Evolutionary conservation across 2,797 vertebrate species (phyloP).

Genomic region (Hydrocynus forskahlii): DNA sequence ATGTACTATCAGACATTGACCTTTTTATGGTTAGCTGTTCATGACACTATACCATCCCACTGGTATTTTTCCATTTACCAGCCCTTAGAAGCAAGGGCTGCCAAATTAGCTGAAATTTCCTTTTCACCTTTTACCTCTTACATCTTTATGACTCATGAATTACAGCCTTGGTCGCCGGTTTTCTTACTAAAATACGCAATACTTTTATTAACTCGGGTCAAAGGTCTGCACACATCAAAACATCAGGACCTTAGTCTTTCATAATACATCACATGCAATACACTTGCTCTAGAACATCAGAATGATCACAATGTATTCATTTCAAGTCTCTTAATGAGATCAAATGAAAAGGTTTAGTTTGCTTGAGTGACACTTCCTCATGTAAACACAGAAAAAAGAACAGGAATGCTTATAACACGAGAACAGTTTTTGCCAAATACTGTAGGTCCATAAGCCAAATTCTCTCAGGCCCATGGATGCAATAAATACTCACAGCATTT

Average conservation of each 20-base stretch:
- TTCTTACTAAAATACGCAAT: slow-evolving; percentile 38
- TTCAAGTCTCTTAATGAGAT: background rate
- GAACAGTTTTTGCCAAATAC: background rate
- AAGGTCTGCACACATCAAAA: slow-evolving; percentile 45
- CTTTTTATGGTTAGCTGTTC: background rate
- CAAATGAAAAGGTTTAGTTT: background rate
- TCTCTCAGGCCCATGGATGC: slow-evolving; percentile 7
- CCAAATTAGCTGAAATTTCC: background rate
- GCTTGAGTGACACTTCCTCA: background rate
- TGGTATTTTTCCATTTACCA: background rate
- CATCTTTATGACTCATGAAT: background rate
- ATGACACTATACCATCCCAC: background rate
- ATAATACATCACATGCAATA: slow-evolving; percentile 61
- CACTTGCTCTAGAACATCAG: slow-evolving; percentile 34
- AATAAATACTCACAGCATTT: slow-evolving; percentile 63
- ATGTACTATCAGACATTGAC: background rate
- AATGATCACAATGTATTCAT: slow-evolving; percentile 3
- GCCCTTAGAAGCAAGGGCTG: background rate
- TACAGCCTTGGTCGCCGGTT: background rate
- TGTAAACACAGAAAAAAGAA: background rate
- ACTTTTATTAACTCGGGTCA: slow-evolving; percentile 61
- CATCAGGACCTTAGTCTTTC: slow-evolving; percentile 52
- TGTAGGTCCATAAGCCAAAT: background rate
- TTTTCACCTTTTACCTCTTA: background rate
- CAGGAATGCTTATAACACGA: background rate